Evolutionary conservation across 2,797 vertebrate species (phyloP).

Genomic region (Nannoperca australis): DNA sequence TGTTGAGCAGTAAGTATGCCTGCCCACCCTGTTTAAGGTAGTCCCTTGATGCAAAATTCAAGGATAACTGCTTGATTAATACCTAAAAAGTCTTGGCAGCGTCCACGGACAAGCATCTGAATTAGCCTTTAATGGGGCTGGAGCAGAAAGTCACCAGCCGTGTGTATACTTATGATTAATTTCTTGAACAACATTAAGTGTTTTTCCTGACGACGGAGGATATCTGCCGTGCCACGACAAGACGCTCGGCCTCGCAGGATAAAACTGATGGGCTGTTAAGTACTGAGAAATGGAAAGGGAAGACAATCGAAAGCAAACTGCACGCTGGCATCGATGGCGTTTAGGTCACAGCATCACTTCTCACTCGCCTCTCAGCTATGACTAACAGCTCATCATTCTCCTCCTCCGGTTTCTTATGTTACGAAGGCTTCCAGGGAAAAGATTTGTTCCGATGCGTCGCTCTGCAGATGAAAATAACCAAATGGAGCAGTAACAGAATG

Average conservation of each 20-base stretch:
- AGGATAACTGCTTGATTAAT: conserved; percentile 74
- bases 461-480: conserved; percentile 47
- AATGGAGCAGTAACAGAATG: conserved; percentile 35
- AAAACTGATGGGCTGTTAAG: conserved; percentile 67
- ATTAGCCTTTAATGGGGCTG: conserved; percentile 59
- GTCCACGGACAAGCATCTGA: conserved; percentile 56
- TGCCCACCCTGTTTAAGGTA: conserved; percentile 38
- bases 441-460: conserved; percentile 53
- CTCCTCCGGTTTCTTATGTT: conserved; percentile 56
- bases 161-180: conserved; percentile 46
- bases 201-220: conserved; percentile 59
- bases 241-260: conserved; percentile 36
- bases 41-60: conserved; percentile 55
- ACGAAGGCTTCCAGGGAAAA: conserved; percentile 58
- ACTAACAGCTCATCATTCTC: conserved; percentile 63
- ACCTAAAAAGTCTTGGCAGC: conserved; percentile 63
- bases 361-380: conserved; percentile 44
- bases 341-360: conserved; percentile 69
- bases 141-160: conserved; percentile 35
- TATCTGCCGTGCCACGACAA: conserved; percentile 46
- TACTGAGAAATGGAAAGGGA: conserved; percentile 55
- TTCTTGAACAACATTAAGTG: conserved; percentile 51
- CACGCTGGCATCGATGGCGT: conserved; percentile 66
- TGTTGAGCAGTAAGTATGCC: conserved; percentile 12
- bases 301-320: conserved; percentile 52